phyloP scores from a whole-genome alignment of 2,797 vertebrate genomes.

The Lutjanus argentimaculatus region DNA sequence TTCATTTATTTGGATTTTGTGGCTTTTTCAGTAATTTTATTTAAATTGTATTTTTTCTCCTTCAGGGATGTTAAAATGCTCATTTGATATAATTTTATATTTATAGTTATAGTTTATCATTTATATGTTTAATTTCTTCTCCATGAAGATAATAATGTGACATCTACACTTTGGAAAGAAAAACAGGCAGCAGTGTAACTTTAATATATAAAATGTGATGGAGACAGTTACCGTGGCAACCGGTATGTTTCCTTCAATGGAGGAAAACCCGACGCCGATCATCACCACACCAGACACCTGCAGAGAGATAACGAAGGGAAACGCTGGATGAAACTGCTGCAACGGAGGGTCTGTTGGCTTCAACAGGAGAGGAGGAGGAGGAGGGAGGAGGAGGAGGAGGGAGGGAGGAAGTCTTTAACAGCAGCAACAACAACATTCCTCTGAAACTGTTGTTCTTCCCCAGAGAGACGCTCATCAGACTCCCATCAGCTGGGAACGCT shows the following conservation, averaged over 20 bases:
- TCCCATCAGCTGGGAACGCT: slow-evolving; percentile 39
- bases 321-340: background rate
- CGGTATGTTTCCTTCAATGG: slow-evolving; percentile 57
- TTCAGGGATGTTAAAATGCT: no score
- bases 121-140: background rate
- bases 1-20: no score
- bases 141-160: slow-evolving; percentile 1
- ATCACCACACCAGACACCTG: slow-evolving; percentile 77
- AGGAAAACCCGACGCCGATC: slow-evolving; percentile 73
- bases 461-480: slow-evolving; percentile 38
- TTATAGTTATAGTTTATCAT: no score
- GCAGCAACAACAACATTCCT: slow-evolving; percentile 60
- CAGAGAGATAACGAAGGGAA: slow-evolving; percentile 7
- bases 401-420: slow-evolving; percentile 27
- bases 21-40: no score
- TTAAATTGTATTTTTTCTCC: no score
- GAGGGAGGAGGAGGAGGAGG: no score
- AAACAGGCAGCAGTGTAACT: background rate
- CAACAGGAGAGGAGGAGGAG: background rate
- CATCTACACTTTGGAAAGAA: slow-evolving; percentile 8
- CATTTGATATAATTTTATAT: no score
- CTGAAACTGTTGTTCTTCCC: slow-evolving; percentile 33
- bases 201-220: no score
- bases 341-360: background rate
- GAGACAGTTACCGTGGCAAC: slow-evolving; percentile 61